Base-by-base conservation (phyloP, 2,797 vertebrate genomes). In the Sebastes diaconus region DNA sequence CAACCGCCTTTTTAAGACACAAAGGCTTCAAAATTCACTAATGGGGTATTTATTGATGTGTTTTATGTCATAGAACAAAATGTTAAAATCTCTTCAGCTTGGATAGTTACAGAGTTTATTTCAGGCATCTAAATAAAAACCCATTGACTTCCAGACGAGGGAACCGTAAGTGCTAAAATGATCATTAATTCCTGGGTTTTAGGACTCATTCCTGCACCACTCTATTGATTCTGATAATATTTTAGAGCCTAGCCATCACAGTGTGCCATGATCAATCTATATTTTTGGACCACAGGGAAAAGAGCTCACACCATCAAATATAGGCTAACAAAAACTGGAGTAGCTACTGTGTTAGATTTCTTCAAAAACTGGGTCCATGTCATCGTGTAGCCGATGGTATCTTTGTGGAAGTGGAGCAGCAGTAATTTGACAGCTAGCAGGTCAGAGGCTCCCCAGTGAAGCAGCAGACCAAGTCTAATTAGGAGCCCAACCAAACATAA, bases 401-500 rank as follows among this genome's bases (percentile, higher is more conserved):
- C 83, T 89, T 88, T 79, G 50, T 80, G 85, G 86, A 94, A 94
- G 88, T 93, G 90, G 94, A 93, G 92, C 93, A 94, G 90, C 80
- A 92, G 83, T 94, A 90, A 94, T 94, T 87, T 93, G 91, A 93
- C 88, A 90, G 90, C 87, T 81, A 92, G 77, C 85, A 83, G 93
- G 93, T 94, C 94, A 93, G 85, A 85, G 82, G 89, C 90, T 94
- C 93, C 92, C 92, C 70, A 91, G 92, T 92, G 92, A 92, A 91
- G 91, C 90, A 89, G 86, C 84, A 85, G 90, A 92, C 90, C 87
- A 81, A 84, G 86, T 92, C 91, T 93, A 94, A 95, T 93, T 93
- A 93, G 87, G 87, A 90, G 81, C 80, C 83, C 76, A 83, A 88
- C 87, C 81, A 90, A 92, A 92, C 86, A 81, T 83, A 84, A 82